Evolutionary conservation across 1,140 invertebrate genomes (phyloP).

Genomic region (Meteorus sp.): DNA sequence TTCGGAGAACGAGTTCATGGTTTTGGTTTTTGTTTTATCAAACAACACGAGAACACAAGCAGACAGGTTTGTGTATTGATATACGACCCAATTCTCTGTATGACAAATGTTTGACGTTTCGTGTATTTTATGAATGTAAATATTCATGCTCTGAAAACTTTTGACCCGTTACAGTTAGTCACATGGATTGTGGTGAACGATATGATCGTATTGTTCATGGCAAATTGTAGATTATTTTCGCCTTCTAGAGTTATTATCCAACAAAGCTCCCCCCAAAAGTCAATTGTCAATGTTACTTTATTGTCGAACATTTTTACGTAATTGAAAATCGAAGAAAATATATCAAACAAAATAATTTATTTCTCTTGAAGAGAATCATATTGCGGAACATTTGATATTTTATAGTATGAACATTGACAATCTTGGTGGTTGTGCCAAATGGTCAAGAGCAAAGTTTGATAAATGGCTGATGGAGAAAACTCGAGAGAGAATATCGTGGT

Average conservation of each 20-base stretch:
- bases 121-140: no score
- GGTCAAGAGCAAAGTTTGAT: slow-evolving; percentile 40
- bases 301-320: no score
- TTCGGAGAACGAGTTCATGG: no score
- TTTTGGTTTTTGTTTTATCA: no score
- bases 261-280: background rate
- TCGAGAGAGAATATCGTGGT: slow-evolving; percentile 18
- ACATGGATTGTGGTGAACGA: background rate
- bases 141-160: background rate
- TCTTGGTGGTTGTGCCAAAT: slow-evolving; percentile 27
- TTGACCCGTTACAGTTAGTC: background rate
- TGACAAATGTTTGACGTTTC: slow-evolving; percentile 10
- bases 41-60: no score
- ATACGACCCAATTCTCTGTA: slow-evolving; percentile 1
- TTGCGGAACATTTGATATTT: no score
- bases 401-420: background rate
- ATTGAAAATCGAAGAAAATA: no score
- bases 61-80: no score
- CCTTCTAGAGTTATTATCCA: slow-evolving; percentile 1
- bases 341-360: no score
- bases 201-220: slow-evolving; percentile 1
- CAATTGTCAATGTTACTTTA: no score
- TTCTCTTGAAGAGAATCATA: no score
- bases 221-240: slow-evolving; percentile 7
- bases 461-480: slow-evolving; percentile 32